phyloP scores from a whole-genome alignment of 2,797 vertebrate genomes.

The Phrynocephalus guinanensis region DNA sequence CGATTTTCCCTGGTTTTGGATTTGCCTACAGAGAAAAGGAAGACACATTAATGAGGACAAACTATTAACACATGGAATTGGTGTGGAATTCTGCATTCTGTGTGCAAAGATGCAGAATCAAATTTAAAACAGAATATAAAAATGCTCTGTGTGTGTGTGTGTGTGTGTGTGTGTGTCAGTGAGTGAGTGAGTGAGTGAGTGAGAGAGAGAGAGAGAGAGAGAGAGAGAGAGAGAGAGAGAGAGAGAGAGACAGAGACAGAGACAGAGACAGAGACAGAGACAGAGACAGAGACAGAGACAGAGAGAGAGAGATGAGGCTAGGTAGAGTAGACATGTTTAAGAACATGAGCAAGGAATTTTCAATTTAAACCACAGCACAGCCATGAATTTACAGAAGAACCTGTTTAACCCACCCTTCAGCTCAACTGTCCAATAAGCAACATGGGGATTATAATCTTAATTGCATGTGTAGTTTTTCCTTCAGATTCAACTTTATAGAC shows the following conservation, averaged over 20 bases:
- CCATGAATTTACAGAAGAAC: neutral
- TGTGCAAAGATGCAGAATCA: neutral
- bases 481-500: neutral
- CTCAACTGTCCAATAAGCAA: neutral
- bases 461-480: neutral
- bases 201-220: too few species aligned
- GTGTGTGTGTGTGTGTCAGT: too few species aligned
- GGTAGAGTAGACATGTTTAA: neutral
- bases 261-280: too few species aligned
- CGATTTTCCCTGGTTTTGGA: constrained; percentile 91
- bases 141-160: neutral
- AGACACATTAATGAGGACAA: neutral
- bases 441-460: neutral
- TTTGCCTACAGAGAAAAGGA: constrained; percentile 81
- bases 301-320: neutral
- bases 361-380: neutral
- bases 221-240: too few species aligned
- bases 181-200: too few species aligned
- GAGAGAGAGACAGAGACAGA: neutral
- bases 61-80: neutral
- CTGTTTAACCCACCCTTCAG: neutral
- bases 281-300: too few species aligned
- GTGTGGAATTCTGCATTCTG: neutral
- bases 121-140: neutral
- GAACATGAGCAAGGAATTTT: neutral